Evolutionary conservation across 64 coral and sea anemone genomes (phyloP).

Genomic region (Acropora tenuis): DNA sequence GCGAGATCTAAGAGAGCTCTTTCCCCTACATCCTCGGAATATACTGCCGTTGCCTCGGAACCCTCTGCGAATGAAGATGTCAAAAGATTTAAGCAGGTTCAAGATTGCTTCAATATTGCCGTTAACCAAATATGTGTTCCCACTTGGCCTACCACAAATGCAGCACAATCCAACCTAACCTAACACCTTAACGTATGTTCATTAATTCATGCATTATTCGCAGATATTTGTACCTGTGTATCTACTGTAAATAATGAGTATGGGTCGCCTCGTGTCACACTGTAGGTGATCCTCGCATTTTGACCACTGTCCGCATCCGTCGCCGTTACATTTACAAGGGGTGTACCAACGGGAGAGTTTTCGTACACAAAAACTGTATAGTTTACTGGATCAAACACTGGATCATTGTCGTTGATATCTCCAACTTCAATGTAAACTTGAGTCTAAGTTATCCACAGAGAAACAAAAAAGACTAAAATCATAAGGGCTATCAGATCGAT

Average conservation of each 20-base stretch:
- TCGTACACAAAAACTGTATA: conserved; percentile 83
- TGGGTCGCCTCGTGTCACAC: conserved; percentile 72
- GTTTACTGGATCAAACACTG: conserved; percentile 89
- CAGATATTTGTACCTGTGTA: conserved; percentile 63
- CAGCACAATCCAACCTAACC: no score
- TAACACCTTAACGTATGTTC: no score
- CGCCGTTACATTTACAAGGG: conserved; percentile 77
- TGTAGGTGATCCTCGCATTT: conserved; percentile 85
- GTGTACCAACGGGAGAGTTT: conserved; percentile 53
- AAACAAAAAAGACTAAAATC: background rate
- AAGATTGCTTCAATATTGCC: no score
- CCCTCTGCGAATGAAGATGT: no score
- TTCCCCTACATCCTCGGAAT: no score
- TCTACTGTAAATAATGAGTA: conserved; percentile 51
- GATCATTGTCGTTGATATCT: conserved; percentile 85
- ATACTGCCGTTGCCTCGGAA: no score
- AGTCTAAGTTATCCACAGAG: conserved; percentile 47
- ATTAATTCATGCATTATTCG: no score
- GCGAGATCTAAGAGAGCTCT: no score
- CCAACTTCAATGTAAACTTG: conserved; percentile 78
- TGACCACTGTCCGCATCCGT: conserved; percentile 92
- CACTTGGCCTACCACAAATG: no score
- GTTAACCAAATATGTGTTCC: no score
- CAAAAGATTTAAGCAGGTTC: no score
- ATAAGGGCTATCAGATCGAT: background rate